Conservation (phyloP, 2,113 vertebrate species). For the Dunckerocampus dactyliophorus region DNA sequence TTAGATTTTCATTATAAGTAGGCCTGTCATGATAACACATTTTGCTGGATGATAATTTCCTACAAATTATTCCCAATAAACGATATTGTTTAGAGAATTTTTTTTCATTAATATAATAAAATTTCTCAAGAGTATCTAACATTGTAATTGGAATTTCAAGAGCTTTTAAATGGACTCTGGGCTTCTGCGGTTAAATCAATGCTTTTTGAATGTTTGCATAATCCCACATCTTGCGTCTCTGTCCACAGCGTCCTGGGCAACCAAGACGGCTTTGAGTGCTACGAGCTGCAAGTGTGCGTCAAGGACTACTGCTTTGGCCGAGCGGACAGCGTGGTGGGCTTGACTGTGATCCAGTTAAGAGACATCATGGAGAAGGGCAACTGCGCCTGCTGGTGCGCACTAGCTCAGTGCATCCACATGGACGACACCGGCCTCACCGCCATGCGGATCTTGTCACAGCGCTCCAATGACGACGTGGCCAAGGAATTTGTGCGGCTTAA, state of each 20-base stretch:
- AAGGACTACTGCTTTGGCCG: conserved; percentile 99
- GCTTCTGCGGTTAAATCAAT: neutral
- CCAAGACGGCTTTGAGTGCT: conserved; percentile 88
- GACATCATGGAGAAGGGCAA: conserved; percentile 86
- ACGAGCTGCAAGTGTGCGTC: conserved; percentile 92
- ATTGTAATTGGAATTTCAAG: too few species aligned
- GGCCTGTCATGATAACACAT: too few species aligned
- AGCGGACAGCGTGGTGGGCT: conserved; percentile 86
- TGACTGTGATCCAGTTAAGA: conserved; percentile 86
- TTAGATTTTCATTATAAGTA: too few species aligned
- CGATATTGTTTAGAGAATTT: too few species aligned
- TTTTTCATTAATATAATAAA: too few species aligned
- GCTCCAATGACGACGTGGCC: conserved; percentile 93
- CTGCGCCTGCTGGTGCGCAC: conserved; percentile 92
- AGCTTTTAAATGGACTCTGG: too few species aligned
- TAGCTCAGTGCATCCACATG: conserved; percentile 88
- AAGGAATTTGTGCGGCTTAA: conserved; percentile 96
- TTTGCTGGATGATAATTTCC: too few species aligned
- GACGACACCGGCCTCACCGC: conserved; percentile 94
- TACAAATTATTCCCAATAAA: too few species aligned
- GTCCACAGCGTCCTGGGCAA: conserved; percentile 83
- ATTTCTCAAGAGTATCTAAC: too few species aligned
- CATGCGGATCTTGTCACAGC: conserved; percentile 95
- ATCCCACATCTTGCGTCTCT: neutral
- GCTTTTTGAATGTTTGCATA: neutral